These are phyloP conservation scores for Cynodonichthys magdalenae DNA, from an alignment of 2,797 vertebrate species.

Conservation along the genomic window DNA sequence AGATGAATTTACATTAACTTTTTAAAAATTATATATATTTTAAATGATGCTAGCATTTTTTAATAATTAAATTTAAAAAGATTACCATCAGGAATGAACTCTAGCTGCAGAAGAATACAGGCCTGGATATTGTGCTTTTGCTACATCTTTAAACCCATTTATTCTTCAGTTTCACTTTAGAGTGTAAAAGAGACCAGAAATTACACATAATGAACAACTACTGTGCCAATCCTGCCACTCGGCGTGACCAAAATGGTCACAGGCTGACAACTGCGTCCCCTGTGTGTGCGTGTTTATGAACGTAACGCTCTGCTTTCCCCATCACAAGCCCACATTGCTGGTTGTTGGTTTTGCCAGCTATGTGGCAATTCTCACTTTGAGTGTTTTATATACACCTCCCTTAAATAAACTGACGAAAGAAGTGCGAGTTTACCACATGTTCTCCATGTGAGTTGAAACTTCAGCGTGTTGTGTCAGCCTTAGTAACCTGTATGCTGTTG, in stretches of 20 bases:
- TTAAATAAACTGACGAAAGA: slow-evolving; percentile 80
- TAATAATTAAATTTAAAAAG: not conserved
- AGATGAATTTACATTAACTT: slow-evolving; percentile 28
- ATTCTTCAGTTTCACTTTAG: slow-evolving; percentile 76
- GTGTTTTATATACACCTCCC: slow-evolving; percentile 78
- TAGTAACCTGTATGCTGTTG: slow-evolving; percentile 30
- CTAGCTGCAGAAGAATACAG: slow-evolving; percentile 37
- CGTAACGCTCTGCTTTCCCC: slow-evolving; percentile 72
- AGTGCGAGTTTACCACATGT: slow-evolving; percentile 69
- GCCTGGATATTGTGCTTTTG: slow-evolving; percentile 49
- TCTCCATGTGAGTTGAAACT: slow-evolving; percentile 55
- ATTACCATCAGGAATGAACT: slow-evolving; percentile 2
- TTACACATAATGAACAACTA: slow-evolving; percentile 81
- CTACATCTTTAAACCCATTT: slow-evolving; percentile 77
- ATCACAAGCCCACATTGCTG: slow-evolving; percentile 79
- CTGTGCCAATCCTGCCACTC: slow-evolving; percentile 78
- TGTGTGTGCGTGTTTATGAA: slow-evolving; percentile 76
- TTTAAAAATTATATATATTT: not conserved
- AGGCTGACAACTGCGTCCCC: slow-evolving; percentile 76
- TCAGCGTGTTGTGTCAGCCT: slow-evolving; percentile 49
- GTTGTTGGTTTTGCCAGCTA: slow-evolving; percentile 69
- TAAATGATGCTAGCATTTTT: not conserved
- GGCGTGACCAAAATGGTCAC: slow-evolving; percentile 80
- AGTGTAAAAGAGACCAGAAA: slow-evolving; percentile 80
- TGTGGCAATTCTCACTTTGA: slow-evolving; percentile 66